A percentile compares a stretch with the other conserved stretches of the same genome.
phyloP scores from a whole-genome alignment of 2,113 vertebrate genomes.

The Catagonus wagneri region DNA sequence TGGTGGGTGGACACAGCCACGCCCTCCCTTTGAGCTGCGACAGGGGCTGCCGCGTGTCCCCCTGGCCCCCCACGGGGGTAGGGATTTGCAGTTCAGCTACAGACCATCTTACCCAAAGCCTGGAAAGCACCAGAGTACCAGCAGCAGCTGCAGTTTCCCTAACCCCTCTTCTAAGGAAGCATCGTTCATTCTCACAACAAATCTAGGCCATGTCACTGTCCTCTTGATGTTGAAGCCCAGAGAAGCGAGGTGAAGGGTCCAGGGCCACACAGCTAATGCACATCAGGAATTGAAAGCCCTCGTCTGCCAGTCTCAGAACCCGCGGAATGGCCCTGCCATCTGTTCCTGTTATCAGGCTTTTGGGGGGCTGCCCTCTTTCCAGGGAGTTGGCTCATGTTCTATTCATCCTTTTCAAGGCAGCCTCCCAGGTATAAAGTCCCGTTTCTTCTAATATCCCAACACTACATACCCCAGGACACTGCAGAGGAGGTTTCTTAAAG shows the following conservation, averaged over 20 bases:
- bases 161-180: not conserved
- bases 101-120: too few relatives aligned
- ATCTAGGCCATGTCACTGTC: not conserved
- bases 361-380: not conserved
- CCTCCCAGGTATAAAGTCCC: not conserved
- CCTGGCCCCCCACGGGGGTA: too few relatives aligned
- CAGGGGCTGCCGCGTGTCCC: rapidly evolving
- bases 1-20: not conserved
- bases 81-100: not conserved
- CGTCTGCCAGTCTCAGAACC: not conserved
- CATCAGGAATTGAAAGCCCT: not conserved
- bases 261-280: not conserved
- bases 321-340: too few relatives aligned
- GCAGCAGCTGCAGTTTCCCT: not conserved
- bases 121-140: not conserved
- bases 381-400: not conserved
- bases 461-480: not conserved
- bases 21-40: not conserved
- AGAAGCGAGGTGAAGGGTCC: not conserved
- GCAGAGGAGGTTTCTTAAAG: not conserved
- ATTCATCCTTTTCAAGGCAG: not conserved
- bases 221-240: not conserved
- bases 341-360: not conserved
- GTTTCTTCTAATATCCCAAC: not conserved
- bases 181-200: not conserved